Evolutionary conservation across 2,113 vertebrate genomes (phyloP).

Genomic region (Pelecanoides urinatrix): DNA sequence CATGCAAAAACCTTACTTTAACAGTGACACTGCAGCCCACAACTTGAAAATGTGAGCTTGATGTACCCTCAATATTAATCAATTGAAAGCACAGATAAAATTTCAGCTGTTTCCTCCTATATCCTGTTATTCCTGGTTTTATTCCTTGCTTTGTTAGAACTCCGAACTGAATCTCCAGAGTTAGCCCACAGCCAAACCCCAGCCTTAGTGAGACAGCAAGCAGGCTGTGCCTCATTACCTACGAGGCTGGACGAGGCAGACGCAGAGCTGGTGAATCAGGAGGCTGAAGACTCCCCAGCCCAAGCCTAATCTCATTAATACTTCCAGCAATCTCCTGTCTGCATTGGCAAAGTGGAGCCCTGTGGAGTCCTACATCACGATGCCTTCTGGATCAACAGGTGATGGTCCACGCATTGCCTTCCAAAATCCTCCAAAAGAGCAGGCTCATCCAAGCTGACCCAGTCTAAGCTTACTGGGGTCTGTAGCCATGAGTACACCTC

Average conservation of each 20-base stretch:
- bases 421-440: neutral
- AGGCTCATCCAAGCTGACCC: neutral
- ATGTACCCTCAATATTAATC: neutral
- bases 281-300: neutral
- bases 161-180: neutral
- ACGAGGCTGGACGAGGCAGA: neutral
- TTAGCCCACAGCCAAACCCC: neutral
- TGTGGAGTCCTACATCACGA: neutral
- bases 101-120: neutral
- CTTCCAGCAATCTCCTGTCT: neutral
- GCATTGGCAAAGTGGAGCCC: neutral
- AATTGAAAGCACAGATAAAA: neutral
- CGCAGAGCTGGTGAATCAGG: neutral
- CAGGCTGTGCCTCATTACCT: neutral
- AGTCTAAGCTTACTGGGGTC: neutral
- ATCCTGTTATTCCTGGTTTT: neutral
- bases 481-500: slow-evolving; percentile 30
- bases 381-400: slow-evolving; percentile 5
- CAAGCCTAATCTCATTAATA: neutral
- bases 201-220: neutral
- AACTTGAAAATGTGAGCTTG: neutral
- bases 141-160: neutral
- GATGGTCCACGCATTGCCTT: neutral
- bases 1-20: neutral
- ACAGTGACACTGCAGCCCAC: neutral